Evolutionary conservation across 1,140 invertebrate species (phyloP), one percentile per base, ranked within the genome.

Genomic region (Drosophila ercepeae): DNA sequence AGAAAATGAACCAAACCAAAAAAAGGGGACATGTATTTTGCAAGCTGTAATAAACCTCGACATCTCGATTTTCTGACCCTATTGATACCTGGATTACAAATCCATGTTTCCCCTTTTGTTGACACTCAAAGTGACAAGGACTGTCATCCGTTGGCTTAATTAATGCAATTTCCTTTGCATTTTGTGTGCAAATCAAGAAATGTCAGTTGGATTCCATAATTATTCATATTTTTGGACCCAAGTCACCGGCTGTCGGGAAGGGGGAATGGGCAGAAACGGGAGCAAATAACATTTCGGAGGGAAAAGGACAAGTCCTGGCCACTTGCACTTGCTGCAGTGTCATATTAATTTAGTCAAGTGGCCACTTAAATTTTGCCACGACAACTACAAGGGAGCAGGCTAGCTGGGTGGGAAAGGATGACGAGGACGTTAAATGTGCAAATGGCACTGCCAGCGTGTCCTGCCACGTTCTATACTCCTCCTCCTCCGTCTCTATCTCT

Each of bases 321-420:
- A 84, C 79, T 76, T 74, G 73, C 76, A 76, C 52, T 63, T 46
- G 48, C 64, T 34, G 64, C 81, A 88, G 81, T 86, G 81, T 81
- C 81, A 81, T 86, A 86, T 88, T 86, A 86, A 86, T 86, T 86
- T 86, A 86, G 81, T 86, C 81, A 86, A 86, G 81, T 88, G 76
- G 82, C 82, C 81, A 88, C 81, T 86, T 88, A 86, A 88, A 88
- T 81, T 79, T 75, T 77, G 57, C 82, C 75, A 86, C 48, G 63
- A 61, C 82, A 74, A 73, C 81, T 46, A 63, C 45, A 58, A 36
- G 21, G 54, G 23, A 32, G 21, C 7, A 9, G 23, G 39, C 1
- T n/a, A 36, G 39, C 9, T n/a, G 25, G 11, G 8, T 16, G 36
- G 19, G 45, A 18, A 46, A 48, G 46, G 53, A 55, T 51, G 52